Conservation (phyloP, 2,797 vertebrate species). For the Epinephelus malabaricus region DNA sequence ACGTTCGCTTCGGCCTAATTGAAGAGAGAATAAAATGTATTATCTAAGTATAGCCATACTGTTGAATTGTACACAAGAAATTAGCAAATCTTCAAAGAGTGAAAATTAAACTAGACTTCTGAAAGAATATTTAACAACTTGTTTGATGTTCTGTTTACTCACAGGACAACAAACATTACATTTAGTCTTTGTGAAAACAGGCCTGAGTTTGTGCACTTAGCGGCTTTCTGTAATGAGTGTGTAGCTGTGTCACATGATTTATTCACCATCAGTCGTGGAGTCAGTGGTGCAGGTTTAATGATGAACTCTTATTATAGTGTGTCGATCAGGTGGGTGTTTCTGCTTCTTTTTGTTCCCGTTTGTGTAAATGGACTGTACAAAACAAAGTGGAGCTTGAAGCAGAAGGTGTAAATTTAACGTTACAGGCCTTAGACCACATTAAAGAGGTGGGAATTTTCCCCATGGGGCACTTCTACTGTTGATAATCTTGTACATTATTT, state of each 20-base stretch:
- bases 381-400: too few relatives aligned
- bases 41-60: background rate
- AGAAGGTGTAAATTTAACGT: too few relatives aligned
- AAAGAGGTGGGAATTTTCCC: background rate
- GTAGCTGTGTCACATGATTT: conserved; percentile 3
- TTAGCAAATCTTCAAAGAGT: background rate
- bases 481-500: background rate
- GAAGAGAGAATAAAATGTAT: background rate
- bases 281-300: conserved; percentile 1
- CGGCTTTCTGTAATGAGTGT: background rate
- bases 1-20: background rate
- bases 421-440: too few relatives aligned
- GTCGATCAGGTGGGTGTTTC: conserved; percentile 8
- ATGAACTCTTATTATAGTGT: background rate
- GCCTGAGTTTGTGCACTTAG: background rate
- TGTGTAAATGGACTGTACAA: background rate
- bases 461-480: background rate
- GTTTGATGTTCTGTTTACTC: background rate
- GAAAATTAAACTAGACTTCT: conserved; percentile 13
- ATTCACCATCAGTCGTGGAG: conserved; percentile 2
- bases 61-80: background rate
- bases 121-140: background rate
- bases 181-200: background rate
- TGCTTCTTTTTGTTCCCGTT: background rate
- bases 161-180: background rate